Base-by-base conservation (phyloP, 2,113 vertebrate species). In the Platysternon megacephalum region DNA sequence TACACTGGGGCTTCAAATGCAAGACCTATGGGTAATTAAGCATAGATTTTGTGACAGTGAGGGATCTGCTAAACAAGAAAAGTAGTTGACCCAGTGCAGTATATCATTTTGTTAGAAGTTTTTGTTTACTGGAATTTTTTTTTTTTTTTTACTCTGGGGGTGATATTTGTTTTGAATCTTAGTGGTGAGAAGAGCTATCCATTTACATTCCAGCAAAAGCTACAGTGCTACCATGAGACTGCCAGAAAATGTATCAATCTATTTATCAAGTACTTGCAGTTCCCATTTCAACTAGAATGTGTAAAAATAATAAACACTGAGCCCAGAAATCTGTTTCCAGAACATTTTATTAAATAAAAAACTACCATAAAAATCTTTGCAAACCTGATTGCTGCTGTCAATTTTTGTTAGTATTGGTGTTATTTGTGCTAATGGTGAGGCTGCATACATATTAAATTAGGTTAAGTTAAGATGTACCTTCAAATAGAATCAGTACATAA, bases 301-400 rank as follows among this genome's bases (percentile, higher is more conserved):
- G 61, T 84, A 90, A 95, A 94, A 94, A 85, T 93, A 86, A 91
- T 76, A 86, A 95, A 80, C 44, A 51, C 11, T 28, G 10, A 82
- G 11, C 22, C 11, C 51, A 61, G 42, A 90, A 90, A 95, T 26
- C 13, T 72, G 9, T 94, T 94, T 92, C 6, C 13, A 86, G 56
- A 92, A 8, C 93, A 90, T 93, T 96, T 93, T 83, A 35, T 95
- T 81, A 86, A 88, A 76, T 84, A 87, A 93, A 95, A 91, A 84
- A 9, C 46, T 82, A 51, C 9, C 84, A 79, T 2, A 85, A 85
- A 93, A 82, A 79, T 72, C 28, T 52, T 3, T 81, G 6, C 32
- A 93, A 94, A 78, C 21, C 8, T 86, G 49, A 76, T 91, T 90
- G 52, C 46, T 74, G 46, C 42, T 95, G 68, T 21, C 82, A 91